Evolutionary conservation across 2,888 invertebrate species (phyloP), one percentile per base, ranked within the genome.

Genomic region (Adineta ricciae): DNA sequence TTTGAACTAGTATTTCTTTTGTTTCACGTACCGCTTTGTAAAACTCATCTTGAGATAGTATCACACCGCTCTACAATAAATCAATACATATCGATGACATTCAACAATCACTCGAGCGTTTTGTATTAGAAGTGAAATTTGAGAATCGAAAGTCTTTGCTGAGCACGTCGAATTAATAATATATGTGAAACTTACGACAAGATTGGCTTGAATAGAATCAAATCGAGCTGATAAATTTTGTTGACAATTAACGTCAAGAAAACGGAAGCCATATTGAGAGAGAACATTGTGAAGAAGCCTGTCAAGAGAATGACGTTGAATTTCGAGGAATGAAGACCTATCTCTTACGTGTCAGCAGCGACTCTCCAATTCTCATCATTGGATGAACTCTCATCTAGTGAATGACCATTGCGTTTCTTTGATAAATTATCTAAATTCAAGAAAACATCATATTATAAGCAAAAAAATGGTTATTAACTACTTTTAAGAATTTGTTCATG

Each of bases 211-310:
- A n/a, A 78, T 78, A n/a, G 41, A 41, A 78, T 78, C 78, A 78
- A 78, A 78, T 78, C 32, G 38, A 41, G 78, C 4, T 41, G n/a
- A 78, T 78, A 78, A 78, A 41, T 78, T 78, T 19, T 78, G 78
- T 78, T 78, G 78, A 78, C 78, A 78, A 41, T 78, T 41, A n/a
- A 78, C 38, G 41, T 78, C 78, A 41, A 78, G 78, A 78, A 78
- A 78, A 41, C 78, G 78, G 41, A 78, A 78, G 24, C 78, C 78
- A 41, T 78, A 78, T 78, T 78, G 78, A 11, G 78, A 78, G 9
- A 78, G n/a, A 41, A 78, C 41, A 78, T 78, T 78, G 14, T 41
- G 78, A 78, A 78, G 78, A 41, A 78, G 41, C n/a, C 78, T 78
- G 41, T 24, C 27, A 56, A n/a, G 11, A 27, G 27, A 56, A 27